These are phyloP conservation scores for Andrena flavipes DNA, from an alignment of 2,888 invertebrate species.

Conservation along the genomic window DNA sequence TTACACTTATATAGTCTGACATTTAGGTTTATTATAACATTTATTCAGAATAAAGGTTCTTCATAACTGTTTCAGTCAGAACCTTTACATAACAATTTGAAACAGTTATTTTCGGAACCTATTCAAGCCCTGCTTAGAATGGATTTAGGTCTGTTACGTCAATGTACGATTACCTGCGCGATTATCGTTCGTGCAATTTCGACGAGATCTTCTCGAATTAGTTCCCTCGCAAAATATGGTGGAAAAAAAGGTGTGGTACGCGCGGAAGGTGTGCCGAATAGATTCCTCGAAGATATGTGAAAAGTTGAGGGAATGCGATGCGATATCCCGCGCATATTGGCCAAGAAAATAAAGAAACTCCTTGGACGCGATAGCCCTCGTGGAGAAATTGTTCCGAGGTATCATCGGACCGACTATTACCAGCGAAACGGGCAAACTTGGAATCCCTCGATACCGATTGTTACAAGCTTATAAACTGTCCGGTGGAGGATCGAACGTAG, in stretches of 20 bases:
- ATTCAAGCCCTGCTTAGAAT: too few species aligned
- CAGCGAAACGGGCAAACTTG: conserved; percentile 43
- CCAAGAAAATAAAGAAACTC: conserved; percentile 31
- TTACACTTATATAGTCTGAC: too few species aligned
- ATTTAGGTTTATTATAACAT: too few species aligned
- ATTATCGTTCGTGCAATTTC: background rate
- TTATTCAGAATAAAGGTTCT: too few species aligned
- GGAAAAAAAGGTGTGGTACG: background rate
- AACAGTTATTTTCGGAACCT: too few species aligned
- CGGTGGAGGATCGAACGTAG: conserved; percentile 28
- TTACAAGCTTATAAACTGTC: conserved; percentile 47
- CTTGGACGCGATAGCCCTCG: conserved; percentile 20
- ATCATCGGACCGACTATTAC: conserved; percentile 37
- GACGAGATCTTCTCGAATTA: too few species aligned
- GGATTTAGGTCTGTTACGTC: too few species aligned
- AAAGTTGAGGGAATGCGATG: background rate
- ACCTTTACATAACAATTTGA: too few species aligned
- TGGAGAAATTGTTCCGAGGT: conserved; percentile 24
- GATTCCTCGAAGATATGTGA: background rate
- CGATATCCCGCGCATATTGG: conserved; percentile 6
- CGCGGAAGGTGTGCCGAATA: background rate
- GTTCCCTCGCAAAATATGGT: background rate
- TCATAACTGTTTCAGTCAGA: too few species aligned
- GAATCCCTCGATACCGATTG: conserved; percentile 51
- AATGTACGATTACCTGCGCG: too few species aligned